Evolutionary conservation across 2,113 vertebrate species (phyloP).

Genomic region (Muntiacus muntjak): DNA sequence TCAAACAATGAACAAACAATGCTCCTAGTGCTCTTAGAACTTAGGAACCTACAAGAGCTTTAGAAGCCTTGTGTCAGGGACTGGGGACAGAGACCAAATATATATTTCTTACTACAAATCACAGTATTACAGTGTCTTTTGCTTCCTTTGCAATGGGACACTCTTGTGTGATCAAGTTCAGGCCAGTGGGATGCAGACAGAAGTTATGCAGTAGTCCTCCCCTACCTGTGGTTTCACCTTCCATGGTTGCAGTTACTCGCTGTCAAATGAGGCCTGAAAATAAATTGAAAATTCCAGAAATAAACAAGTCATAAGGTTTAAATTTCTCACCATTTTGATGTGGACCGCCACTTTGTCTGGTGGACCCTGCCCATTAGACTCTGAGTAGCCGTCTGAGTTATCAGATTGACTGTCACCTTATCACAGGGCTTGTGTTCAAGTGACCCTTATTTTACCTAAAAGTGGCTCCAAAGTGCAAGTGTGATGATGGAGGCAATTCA

Average conservation of each 20-base stretch:
- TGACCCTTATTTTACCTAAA: background rate
- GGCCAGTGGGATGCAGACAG: background rate
- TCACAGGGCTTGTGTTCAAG: background rate
- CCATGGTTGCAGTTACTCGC: background rate
- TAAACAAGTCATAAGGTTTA: background rate
- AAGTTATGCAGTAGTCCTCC: background rate
- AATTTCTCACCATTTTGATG: background rate
- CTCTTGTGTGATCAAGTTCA: background rate
- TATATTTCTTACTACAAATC: background rate
- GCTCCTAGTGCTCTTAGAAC: background rate
- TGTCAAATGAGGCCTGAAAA: background rate
- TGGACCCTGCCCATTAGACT: background rate
- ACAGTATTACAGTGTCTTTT: background rate
- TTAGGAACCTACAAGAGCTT: background rate
- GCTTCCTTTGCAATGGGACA: background rate
- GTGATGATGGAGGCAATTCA: background rate
- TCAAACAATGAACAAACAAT: background rate
- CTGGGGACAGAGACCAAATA: background rate
- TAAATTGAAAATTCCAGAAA: background rate
- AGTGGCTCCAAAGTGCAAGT: background rate
- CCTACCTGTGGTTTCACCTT: background rate
- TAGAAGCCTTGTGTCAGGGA: background rate
- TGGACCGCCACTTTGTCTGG: accelerated
- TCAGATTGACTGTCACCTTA: background rate
- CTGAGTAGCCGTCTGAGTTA: background rate